Conservation (phyloP, 2,797 vertebrate genomes). For the Prionace glauca region DNA sequence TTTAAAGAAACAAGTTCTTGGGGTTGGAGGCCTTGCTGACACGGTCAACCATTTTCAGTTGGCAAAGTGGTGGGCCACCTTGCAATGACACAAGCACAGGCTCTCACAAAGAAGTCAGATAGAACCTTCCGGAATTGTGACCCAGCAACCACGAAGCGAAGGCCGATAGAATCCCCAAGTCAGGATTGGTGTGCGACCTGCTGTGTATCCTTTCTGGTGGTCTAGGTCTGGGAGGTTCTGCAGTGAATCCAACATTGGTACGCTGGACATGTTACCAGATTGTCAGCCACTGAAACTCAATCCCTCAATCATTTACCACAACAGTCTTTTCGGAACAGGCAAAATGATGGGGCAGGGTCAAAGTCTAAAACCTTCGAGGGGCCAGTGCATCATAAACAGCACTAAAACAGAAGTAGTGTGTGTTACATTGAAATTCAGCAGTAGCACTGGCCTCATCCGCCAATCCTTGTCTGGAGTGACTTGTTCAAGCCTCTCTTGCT, state of each 20-base stretch:
- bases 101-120: not conserved
- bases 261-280: not conserved
- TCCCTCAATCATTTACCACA: not conserved
- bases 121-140: not conserved
- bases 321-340: not conserved
- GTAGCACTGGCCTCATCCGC: not conserved
- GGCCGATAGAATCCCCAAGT: not conserved
- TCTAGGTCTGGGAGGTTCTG: not conserved
- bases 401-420: not conserved
- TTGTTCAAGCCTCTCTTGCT: not conserved
- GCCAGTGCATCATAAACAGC: not conserved
- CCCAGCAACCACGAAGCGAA: not conserved
- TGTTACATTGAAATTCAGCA: not conserved
- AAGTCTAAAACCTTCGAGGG: not conserved
- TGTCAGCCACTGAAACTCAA: not conserved
- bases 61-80: not conserved
- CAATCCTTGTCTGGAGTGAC: not conserved
- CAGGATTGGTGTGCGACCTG: not conserved
- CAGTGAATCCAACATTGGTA: not conserved
- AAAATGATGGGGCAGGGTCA: not conserved
- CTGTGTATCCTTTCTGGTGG: no score
- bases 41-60: not conserved
- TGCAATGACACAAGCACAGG: not conserved
- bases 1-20: not conserved
- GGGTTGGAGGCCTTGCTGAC: not conserved